Base-by-base conservation (phyloP, 2,888 invertebrate genomes). In the Sericinus montela region DNA sequence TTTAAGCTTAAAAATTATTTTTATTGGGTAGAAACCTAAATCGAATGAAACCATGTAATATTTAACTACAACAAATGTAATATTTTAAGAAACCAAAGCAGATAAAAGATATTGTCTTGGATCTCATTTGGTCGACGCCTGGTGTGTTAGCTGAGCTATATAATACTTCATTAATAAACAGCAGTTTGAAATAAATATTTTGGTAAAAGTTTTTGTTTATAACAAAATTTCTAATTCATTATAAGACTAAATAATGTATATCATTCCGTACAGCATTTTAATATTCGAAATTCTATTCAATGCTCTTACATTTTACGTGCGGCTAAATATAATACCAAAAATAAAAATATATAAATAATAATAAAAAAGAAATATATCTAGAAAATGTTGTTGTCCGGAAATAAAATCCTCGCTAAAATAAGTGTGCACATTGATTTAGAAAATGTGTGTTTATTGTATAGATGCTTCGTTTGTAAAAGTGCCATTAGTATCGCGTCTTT, bases 221-320 rank as follows among this genome's bases (percentile, higher is more conserved):
- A 32, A 11, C 6, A 11, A 6, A 11, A 11, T 32, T 11, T 4
- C 32, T 11, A 32, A 11, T 46, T 28, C 9, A 14, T 41, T 23
- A 37, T 37, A 16, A 19, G 25, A 36, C 3, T 37, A 28, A n/a
- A 43, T 34, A 36, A 35, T 38, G 28, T 47, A 48, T 52, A 7
- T 48, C 53, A 56, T 56, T 58, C 55, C 58, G 55, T 42, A 30
- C 39, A 46, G 56, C 56, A 57, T 58, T 57, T 56, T 10, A 19
- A 37, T 9, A 29, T 10, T 29, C 3, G 4, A 32, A 11, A 41
- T 9, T 7, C 25, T n/a, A n/a, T n/a, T n/a, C n/a, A n/a, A n/a
- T n/a, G n/a, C n/a, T n/a, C n/a, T n/a, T n/a, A n/a, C n/a, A n/a
- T n/a, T n/a, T n/a, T n/a, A n/a, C n/a, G n/a, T n/a, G n/a, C n/a